These are phyloP conservation scores for Microhierax caerulescens DNA, from an alignment of 2,797 vertebrate species.

Conservation along the genomic window DNA sequence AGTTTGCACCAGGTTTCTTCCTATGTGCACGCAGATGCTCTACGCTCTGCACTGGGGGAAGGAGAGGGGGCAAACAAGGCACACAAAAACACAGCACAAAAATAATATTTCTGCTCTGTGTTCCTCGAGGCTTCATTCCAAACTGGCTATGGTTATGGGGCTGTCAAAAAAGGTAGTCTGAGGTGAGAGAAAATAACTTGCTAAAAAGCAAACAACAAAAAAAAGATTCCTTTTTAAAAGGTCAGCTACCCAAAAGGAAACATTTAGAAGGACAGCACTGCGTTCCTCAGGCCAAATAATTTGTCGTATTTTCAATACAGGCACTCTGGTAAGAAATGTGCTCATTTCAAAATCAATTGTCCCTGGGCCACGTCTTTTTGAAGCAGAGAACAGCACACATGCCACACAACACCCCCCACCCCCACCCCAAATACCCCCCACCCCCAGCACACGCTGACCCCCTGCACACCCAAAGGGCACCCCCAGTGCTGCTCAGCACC, in stretches of 20 bases:
- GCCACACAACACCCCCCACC: not conserved
- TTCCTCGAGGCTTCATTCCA: not conserved
- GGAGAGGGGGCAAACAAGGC: not conserved
- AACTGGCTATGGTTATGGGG: not conserved
- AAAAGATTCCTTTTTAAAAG: not conserved
- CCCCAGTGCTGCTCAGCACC: accelerated
- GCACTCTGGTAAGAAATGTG: not conserved
- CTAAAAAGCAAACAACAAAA: not conserved
- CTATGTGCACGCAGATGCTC: not conserved
- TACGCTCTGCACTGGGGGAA: not conserved
- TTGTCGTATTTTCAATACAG: not conserved
- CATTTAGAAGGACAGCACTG: not conserved
- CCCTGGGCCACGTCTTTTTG: not conserved
- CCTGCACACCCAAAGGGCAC: not conserved
- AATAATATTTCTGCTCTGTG: not conserved
- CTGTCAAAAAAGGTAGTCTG: not conserved
- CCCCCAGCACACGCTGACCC: not conserved
- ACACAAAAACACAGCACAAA: not conserved
- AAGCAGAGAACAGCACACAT: not conserved
- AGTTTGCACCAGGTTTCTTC: not conserved
- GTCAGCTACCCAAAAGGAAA: not conserved
- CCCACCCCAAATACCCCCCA: not conserved
- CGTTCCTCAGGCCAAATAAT: not conserved
- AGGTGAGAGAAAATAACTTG: not conserved
- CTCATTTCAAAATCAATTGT: not conserved